A percentile compares a stretch with the other conserved stretches of the same genome.
phyloP scores from a whole-genome alignment of 2,113 vertebrate species.

The Cyanistes caeruleus region DNA sequence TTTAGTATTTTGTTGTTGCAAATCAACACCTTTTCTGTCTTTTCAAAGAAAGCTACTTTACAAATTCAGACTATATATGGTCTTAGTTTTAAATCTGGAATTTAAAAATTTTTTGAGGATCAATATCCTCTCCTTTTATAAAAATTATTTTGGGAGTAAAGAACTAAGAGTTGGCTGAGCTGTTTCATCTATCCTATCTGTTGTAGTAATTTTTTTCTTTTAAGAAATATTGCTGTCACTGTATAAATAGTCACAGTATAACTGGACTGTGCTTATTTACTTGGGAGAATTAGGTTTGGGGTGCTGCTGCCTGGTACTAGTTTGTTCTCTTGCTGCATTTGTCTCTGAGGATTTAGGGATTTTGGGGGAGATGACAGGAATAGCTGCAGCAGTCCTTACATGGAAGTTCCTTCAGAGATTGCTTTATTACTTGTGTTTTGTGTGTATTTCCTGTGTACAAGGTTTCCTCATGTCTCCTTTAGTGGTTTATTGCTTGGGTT shows the following conservation, averaged over 20 bases:
- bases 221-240: neutral
- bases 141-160: neutral
- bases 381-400: neutral
- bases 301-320: neutral
- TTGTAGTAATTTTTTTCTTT: neutral
- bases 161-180: neutral
- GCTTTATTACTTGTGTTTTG: neutral
- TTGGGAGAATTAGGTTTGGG: neutral
- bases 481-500: neutral
- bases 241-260: neutral
- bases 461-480: neutral
- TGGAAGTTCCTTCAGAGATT: neutral
- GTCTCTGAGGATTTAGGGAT: neutral
- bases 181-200: neutral
- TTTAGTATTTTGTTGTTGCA: neutral
- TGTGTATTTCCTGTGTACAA: neutral
- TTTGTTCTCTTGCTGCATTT: neutral
- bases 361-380: neutral
- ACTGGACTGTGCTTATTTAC: neutral
- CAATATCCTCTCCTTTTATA: neutral
- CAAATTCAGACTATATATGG: neutral
- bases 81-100: neutral
- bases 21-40: neutral
- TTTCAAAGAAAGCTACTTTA: neutral
- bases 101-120: neutral